A percentile compares a stretch with the other conserved stretches of the same genome.
These are phyloP conservation scores for Orthonyx spaldingii DNA, from an alignment of 2,113 vertebrate species.

Conservation along the genomic window DNA sequence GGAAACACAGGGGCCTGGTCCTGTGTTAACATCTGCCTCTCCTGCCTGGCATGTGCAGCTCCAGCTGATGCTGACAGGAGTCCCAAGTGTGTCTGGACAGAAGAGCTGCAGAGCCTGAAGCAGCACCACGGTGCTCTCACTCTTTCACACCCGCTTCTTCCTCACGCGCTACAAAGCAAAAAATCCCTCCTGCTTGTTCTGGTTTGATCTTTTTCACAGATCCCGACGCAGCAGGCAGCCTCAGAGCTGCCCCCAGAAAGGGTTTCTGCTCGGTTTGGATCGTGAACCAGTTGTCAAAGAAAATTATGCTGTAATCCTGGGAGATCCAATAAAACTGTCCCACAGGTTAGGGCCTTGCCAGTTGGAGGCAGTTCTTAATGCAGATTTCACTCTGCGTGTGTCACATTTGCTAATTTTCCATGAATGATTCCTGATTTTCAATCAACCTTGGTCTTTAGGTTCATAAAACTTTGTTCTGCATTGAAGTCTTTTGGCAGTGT, in stretches of 20 bases:
- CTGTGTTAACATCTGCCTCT: neutral
- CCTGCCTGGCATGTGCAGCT: neutral
- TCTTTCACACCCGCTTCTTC: neutral
- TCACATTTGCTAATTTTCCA: constrained; percentile 41
- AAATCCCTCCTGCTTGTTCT: neutral
- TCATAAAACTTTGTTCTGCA: constrained; percentile 24
- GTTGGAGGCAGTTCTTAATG: neutral
- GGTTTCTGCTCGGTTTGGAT: neutral
- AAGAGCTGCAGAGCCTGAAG: neutral
- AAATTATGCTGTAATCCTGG: constrained; percentile 19
- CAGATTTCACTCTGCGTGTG: neutral
- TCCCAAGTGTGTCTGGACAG: neutral
- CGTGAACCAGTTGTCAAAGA: neutral
- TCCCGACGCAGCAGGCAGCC: neutral
- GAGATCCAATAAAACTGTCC: constrained; percentile 46
- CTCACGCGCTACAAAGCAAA: neutral
- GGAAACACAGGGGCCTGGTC: neutral
- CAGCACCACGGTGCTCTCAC: neutral
- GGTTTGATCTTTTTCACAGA: neutral
- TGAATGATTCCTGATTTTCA: constrained; percentile 55
- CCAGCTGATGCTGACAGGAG: neutral
- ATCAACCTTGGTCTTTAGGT: constrained; percentile 34
- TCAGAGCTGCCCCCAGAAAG: neutral
- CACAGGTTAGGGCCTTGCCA: neutral
- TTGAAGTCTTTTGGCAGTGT: neutral